Conservation (phyloP, 2,113 vertebrate species). For the Neodon shergylaensis region DNA sequence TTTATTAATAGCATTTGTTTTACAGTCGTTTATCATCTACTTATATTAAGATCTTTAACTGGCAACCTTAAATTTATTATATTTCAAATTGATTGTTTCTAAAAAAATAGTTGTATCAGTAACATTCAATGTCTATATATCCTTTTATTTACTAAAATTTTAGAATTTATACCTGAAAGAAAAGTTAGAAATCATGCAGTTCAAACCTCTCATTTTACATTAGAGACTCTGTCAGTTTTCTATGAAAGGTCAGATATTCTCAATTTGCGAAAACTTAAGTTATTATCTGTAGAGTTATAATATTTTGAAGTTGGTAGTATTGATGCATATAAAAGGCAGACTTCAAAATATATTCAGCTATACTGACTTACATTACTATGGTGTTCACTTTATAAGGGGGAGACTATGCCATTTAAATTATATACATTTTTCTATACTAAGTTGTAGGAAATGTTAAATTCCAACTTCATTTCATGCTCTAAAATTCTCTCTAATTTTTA, state of each 20-base stretch:
- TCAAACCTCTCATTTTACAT: conserved; percentile 44
- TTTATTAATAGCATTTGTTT: conserved; percentile 39
- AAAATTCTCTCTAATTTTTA: conserved; percentile 83
- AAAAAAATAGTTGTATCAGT: neutral
- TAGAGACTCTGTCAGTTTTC: conserved; percentile 32
- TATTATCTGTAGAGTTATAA: conserved; percentile 31
- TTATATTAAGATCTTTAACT: conserved; percentile 53
- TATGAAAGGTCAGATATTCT: conserved; percentile 16
- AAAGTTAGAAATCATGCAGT: conserved; percentile 24
- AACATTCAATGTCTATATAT: conserved; percentile 25
- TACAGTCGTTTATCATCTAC: conserved; percentile 1
- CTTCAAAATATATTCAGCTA: conserved; percentile 39
- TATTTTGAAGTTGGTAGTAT: conserved; percentile 29
- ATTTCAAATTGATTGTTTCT: conserved; percentile 8
- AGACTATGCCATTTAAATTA: conserved; percentile 61
- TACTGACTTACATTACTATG: conserved; percentile 48
- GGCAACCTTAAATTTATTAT: conserved; percentile 33
- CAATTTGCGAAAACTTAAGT: conserved; percentile 23
- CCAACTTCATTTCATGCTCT: conserved; percentile 77
- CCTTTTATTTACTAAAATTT: conserved; percentile 62
- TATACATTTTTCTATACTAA: conserved; percentile 66
- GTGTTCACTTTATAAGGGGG: conserved; percentile 46
- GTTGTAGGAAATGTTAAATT: conserved; percentile 76
- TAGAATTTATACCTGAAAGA: conserved; percentile 54
- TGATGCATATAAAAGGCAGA: conserved; percentile 28